These are phyloP conservation scores for Eristalis pertinax DNA, from an alignment of 2,888 invertebrate genomes.

Conservation along the genomic window DNA sequence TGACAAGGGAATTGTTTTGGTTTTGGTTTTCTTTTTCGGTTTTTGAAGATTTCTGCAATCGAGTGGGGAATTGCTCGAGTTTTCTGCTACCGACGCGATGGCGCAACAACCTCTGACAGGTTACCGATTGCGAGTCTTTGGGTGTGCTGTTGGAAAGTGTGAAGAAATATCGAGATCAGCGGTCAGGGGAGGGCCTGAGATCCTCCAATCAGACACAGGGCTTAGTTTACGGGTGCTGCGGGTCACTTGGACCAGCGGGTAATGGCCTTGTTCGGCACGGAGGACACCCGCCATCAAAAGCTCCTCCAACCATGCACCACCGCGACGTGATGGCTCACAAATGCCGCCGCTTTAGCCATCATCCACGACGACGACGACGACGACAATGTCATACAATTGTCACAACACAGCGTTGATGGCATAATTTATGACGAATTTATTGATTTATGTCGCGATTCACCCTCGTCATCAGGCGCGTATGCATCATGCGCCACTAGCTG, in stretches of 20 bases:
- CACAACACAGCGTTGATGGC: slow-evolving; percentile 3
- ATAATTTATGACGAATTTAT: slow-evolving; percentile 59
- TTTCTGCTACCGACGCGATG: not conserved
- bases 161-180: no score
- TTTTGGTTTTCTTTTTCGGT: no score
- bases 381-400: slow-evolving; percentile 6
- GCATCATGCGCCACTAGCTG: not conserved
- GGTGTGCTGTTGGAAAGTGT: no score
- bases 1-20: slow-evolving; percentile 24
- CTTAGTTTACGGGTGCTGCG: no score
- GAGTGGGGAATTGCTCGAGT: not conserved
- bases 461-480: slow-evolving; percentile 19
- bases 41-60: slow-evolving; percentile 12
- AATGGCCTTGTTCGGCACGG: no score
- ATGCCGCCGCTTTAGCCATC: not conserved
- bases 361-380: not conserved
- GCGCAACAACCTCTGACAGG: not conserved
- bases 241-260: no score
- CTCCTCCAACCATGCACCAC: not conserved
- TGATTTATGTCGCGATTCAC: slow-evolving; percentile 61
- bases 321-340: not conserved
- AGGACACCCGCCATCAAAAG: no score
- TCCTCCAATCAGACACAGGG: no score
- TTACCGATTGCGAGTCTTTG: no score
- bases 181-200: no score